Evolutionary conservation across 2,113 vertebrate genomes (phyloP).

Genomic region (Canis aureus): DNA sequence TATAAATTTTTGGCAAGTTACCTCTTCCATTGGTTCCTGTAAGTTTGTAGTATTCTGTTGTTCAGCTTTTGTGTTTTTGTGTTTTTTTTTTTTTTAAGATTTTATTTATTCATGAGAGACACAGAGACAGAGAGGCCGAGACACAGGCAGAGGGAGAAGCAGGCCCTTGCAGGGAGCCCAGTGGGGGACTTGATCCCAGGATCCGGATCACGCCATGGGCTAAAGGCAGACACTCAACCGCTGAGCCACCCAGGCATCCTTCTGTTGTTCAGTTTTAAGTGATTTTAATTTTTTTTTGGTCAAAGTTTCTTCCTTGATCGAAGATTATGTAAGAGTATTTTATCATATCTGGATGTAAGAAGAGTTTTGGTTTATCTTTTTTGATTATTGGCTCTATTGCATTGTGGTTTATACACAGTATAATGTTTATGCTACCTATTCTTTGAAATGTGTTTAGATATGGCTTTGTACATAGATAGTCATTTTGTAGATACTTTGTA

Average conservation of each 20-base stretch:
- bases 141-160: too few relatives aligned
- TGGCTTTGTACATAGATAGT: neutral
- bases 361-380: neutral
- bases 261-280: conserved; percentile 9
- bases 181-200: too few relatives aligned
- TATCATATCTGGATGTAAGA: neutral
- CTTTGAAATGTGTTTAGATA: neutral
- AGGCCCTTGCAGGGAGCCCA: too few relatives aligned
- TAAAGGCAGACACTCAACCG: too few relatives aligned
- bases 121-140: too few relatives aligned
- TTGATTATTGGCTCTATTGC: neutral
- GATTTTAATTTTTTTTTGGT: neutral
- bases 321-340: neutral
- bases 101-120: too few relatives aligned
- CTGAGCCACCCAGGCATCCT: neutral
- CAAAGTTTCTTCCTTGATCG: neutral
- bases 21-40: neutral
- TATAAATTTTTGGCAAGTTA: neutral
- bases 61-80: neutral
- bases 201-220: too few relatives aligned
- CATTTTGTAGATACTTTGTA: neutral
- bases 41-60: neutral
- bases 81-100: too few relatives aligned
- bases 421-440: neutral
- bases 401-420: neutral